Percentiles rank a stretch among this genome's conserved stretches.
Conservation (phyloP, 2,797 vertebrate genomes). For the Acrossocheilus wenchowensis region DNA sequence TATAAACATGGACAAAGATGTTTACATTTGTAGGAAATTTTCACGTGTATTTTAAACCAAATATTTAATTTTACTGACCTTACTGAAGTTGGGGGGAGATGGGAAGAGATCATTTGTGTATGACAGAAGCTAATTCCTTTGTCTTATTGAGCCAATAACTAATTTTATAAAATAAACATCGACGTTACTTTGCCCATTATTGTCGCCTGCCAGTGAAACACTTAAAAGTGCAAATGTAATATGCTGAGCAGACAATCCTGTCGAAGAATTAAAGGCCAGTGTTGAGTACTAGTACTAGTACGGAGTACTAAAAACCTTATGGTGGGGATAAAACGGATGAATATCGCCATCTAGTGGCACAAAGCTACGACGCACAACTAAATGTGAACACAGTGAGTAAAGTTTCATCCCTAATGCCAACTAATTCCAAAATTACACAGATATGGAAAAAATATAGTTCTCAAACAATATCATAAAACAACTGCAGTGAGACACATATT, state of each 20-base stretch:
- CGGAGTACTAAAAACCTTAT: neutral
- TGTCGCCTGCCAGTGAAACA: constrained; percentile 81
- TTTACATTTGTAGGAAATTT: neutral
- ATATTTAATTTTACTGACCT: neutral
- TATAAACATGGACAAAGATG: neutral
- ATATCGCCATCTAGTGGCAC: constrained; percentile 16
- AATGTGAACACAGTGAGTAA: neutral
- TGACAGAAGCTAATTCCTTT: neutral
- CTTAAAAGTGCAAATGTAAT: constrained; percentile 62
- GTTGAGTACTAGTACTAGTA: neutral
- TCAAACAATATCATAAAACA: constrained; percentile 31
- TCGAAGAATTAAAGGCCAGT: neutral
- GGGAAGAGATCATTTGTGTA: neutral
- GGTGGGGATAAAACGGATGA: neutral
- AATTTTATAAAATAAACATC: neutral
- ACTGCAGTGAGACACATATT: constrained; percentile 41
- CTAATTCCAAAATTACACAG: neutral
- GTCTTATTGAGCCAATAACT: neutral
- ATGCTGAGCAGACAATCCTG: neutral
- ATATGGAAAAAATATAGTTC: neutral
- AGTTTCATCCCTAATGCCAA: neutral
- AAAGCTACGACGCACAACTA: neutral
- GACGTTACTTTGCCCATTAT: constrained; percentile 79
- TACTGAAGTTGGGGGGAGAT: constrained; percentile 52
- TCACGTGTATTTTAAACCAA: neutral